Base-by-base conservation (phyloP, 2,113 vertebrate genomes). In the Syngnathoides biaculeatus region DNA sequence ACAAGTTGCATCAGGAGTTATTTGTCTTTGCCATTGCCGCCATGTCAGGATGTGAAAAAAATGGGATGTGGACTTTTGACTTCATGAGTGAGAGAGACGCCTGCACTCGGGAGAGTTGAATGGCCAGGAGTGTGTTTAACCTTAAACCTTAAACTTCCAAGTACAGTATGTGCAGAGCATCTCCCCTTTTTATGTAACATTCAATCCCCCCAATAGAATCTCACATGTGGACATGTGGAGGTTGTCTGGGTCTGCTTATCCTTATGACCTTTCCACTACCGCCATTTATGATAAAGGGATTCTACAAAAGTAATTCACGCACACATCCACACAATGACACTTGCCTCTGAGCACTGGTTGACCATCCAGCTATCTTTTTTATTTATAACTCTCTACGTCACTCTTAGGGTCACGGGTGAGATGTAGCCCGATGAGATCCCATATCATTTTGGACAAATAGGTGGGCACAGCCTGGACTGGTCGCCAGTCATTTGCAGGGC, bases 81-180 rank as follows among this genome's bases (percentile, higher is more conserved):
- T n/a, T 22, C 24, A 22, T 26, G 52, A 3, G 10, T 20, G 22
- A 55, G 26, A 13, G 11, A 1, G 52, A 1, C 13, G 40, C 15
- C 50, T 43, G 8, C 2, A 38, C 5, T 38, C 5, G 8, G 47
- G 14, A 30, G 48, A 48, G 69, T 70, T 77, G 30, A 85, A 83
- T 0, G 78, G 38, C 80, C 79, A 15, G 20, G 26, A 48, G 79
- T 58, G 58, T 40, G 57, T 72, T 77, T 17, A 81, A 40, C 57
- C 64, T 58, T n/a, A n/a, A n/a, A n/a, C n/a, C n/a, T n/a, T n/a
- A n/a, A 45, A 26, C 8, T 56, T 67, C 22, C 17, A 26, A 64
- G 43, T 69, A 72, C n/a, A 14, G 14, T 27, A 1, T 20, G 3
- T 4, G 17, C 68, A 61, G 4, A n/a, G 14, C 13, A 38, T 48